A percentile compares a stretch with the other conserved stretches of the same genome.
phyloP scores from a whole-genome alignment of 2,888 invertebrate species.

The Criorhina ranunculi region DNA sequence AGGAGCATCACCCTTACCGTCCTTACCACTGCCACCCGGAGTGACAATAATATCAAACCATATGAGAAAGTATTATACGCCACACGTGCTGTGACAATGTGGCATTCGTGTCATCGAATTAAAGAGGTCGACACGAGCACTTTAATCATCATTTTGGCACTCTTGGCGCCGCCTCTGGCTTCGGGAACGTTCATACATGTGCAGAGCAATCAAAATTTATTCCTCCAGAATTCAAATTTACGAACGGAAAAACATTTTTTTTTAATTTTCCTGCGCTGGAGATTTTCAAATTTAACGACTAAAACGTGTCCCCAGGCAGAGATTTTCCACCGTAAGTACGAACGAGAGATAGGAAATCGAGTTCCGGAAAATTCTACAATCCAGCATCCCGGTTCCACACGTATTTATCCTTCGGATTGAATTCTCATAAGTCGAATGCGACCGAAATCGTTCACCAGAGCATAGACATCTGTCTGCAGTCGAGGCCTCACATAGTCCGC shows the following conservation, averaged over 20 bases:
- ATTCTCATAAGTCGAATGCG: constrained; percentile 53
- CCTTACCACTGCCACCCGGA: neutral
- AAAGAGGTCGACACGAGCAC: constrained; percentile 50
- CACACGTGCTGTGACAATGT: constrained; percentile 58
- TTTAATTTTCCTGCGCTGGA: constrained; percentile 74
- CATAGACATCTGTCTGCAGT: constrained; percentile 5
- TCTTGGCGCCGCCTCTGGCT: constrained; percentile 1
- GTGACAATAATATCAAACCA: constrained; percentile 4
- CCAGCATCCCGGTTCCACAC: constrained; percentile 26
- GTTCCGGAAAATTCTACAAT: constrained; percentile 16
- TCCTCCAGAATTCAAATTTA: constrained; percentile 41
- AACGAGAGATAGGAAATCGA: constrained; percentile 1
- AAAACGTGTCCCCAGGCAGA: constrained; percentile 64
- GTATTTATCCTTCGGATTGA: constrained; percentile 44
- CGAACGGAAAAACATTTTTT: constrained; percentile 38
- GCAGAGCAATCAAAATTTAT: constrained; percentile 65
- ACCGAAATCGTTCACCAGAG: constrained; percentile 12
- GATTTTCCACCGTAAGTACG: constrained; percentile 35
- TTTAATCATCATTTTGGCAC: constrained; percentile 50
- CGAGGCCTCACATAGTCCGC: constrained; percentile 7
- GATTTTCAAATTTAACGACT: constrained; percentile 71
- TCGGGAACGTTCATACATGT: neutral
- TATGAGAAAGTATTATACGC: constrained; percentile 24
- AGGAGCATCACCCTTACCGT: neutral
- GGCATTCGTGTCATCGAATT: constrained; percentile 62